Percentiles rank a stretch among this genome's conserved stretches.
Evolutionary conservation across 1,140 invertebrate species (phyloP).

Genomic region (Parasteatoda tepidariorum): DNA sequence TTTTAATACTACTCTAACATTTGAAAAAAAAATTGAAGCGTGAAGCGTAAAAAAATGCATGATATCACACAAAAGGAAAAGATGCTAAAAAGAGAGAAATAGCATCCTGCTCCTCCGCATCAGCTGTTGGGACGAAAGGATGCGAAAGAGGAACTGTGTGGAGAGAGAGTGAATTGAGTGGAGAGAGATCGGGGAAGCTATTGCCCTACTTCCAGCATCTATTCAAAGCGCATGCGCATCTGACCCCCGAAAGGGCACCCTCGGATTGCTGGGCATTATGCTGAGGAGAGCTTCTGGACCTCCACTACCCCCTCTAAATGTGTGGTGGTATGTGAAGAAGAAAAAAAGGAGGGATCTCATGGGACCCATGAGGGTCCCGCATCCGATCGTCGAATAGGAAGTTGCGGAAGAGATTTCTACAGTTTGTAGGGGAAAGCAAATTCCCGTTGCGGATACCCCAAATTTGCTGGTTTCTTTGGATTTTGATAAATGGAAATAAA

Average conservation of each 20-base stretch:
- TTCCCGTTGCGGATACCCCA: no score
- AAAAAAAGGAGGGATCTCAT: background rate
- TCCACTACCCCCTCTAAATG: background rate
- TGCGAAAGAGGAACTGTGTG: constrained; percentile 17
- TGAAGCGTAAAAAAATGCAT: background rate
- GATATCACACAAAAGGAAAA: background rate
- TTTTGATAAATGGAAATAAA: no score
- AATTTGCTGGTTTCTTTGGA: background rate
- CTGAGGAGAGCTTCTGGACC: background rate
- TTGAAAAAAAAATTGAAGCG: background rate
- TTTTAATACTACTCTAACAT: no score
- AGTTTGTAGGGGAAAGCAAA: background rate
- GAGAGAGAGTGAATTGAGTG: constrained; percentile 32
- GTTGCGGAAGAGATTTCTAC: constrained; percentile 3
- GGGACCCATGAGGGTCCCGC: constrained; percentile 6
- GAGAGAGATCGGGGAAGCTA: constrained; percentile 5
- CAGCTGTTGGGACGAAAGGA: constrained; percentile 18
- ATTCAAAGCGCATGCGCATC: constrained; percentile 14
- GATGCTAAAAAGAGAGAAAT: background rate
- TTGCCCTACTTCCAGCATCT: constrained; percentile 42
- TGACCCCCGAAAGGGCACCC: constrained; percentile 30
- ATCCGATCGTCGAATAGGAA: background rate
- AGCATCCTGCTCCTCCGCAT: background rate
- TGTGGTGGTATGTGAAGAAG: background rate
- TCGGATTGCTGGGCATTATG: background rate